Evolutionary conservation across 2,113 vertebrate genomes (phyloP), one percentile per base, ranked within the genome.

Genomic region (Thryonomys swinderianus): DNA sequence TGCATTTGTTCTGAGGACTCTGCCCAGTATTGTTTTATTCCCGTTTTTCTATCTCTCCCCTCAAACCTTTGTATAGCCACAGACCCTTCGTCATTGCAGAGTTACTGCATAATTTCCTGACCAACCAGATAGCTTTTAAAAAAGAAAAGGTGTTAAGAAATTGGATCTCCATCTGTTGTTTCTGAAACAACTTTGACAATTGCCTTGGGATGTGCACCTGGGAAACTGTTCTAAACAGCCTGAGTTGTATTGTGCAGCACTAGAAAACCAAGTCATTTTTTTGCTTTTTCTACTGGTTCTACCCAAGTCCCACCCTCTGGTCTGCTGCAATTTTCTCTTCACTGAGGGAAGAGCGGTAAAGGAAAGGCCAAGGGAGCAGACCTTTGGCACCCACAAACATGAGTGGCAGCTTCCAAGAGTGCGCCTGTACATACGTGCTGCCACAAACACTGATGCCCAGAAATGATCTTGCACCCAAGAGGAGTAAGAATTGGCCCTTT

Each of bases 261-360:
- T 42, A 55, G 61, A 48, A 64, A 73, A 92, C 48, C 34, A 18
- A 86, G 20, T 64, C 40, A 48, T 62, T 91, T 81, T n/a, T 81
- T 90, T 81, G 93, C 40, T 69, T 91, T 92, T 89, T 73, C 88
- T 69, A 14, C 62, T 92, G 81, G 55, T 93, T 74, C 64, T 87
- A 37, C 85, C 92, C 93, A 96, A 94, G 94, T 95, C 93, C 97
- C 93, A 87, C 93, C 96, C 93, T 93, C 83, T 76, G 71, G 48
- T 82, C 85, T 94, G 80, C 94, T 93, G 91, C 94, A 64, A 74
- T 86, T 95, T 78, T 78, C 74, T 79, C 61, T 91, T 27, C 85
- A 37, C n/a, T 92, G 62, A 69, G 62, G 40, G 57, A 42, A 42
- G 80, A 88, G 57, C 61, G 40, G 37, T 57, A 81, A 95, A 71